These are phyloP conservation scores for Quadriops clusia DNA, from an alignment of 2,888 invertebrate species.

Conservation along the genomic window DNA sequence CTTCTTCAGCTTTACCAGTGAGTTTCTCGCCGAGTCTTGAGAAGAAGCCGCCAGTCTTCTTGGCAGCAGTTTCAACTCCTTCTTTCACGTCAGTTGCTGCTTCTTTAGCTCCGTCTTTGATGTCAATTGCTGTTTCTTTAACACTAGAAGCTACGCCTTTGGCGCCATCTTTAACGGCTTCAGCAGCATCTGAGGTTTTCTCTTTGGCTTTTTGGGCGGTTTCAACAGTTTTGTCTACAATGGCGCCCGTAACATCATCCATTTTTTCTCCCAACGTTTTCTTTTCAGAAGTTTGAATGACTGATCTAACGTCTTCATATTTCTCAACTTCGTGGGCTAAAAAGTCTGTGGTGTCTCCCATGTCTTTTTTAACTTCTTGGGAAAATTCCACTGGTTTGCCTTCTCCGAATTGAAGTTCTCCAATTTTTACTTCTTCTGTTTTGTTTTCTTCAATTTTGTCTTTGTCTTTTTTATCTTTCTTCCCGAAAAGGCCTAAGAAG, in stretches of 20 bases:
- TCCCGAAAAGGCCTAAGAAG: conserved; percentile 15
- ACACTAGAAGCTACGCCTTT: conserved; percentile 7
- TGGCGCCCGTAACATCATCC: no score
- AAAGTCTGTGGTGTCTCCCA: conserved; percentile 24
- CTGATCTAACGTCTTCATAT: conserved; percentile 25
- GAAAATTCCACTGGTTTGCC: conserved; percentile 13
- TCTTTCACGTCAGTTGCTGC: neutral
- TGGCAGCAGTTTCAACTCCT: neutral
- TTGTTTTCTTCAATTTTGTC: conserved; percentile 4
- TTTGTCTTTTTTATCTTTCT: conserved; percentile 13
- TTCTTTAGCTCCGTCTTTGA: no score
- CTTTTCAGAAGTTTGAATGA: neutral
- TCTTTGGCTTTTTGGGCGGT: no score
- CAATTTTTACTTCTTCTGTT: conserved; percentile 2
- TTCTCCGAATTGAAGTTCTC: no score
- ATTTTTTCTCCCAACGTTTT: no score
- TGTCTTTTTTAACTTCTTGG: conserved; percentile 21
- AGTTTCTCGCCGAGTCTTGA: no score
- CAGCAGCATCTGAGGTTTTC: no score
- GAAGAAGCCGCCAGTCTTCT: no score
- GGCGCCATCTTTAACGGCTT: conserved; percentile 7
- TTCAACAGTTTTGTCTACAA: no score
- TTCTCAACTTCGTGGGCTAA: conserved; percentile 24
- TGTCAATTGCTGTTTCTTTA: conserved; percentile 4
- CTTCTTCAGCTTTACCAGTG: no score